Conservation (phyloP, 2,797 vertebrate species). For the Ispidina picta region DNA sequence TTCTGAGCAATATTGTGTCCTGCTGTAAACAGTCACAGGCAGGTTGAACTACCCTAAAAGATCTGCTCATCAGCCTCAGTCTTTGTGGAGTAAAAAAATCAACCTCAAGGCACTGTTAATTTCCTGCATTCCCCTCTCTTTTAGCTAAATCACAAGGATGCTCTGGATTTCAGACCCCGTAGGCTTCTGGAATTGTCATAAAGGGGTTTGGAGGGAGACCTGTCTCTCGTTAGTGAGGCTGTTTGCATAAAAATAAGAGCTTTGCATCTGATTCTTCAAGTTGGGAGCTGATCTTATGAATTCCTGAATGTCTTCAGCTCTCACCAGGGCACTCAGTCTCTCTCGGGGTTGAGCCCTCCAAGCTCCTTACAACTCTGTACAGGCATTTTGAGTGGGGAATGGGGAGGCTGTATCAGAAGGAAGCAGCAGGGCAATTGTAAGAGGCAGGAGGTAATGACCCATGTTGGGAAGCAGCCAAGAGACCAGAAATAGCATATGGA, state of each 20-base stretch:
- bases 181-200: not conserved
- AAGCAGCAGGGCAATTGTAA: not conserved
- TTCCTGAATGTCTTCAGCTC: not conserved
- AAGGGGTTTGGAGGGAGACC: not conserved
- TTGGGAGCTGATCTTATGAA: not conserved
- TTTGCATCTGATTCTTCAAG: not conserved
- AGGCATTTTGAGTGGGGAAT: not conserved
- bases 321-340: not conserved
- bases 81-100: not conserved
- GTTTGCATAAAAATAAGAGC: constrained; percentile 3
- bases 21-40: not conserved
- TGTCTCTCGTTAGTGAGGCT: not conserved
- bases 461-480: constrained; percentile 35
- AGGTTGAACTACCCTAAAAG: not conserved
- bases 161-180: not conserved
- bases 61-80: not conserved
- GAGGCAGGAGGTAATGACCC: constrained; percentile 31
- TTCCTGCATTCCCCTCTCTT: not conserved
- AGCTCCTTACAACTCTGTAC: not conserved
- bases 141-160: not conserved
- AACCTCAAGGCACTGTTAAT: not conserved
- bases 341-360: not conserved
- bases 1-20: not conserved
- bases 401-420: not conserved
- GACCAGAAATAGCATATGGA: constrained; percentile 23